Conservation (phyloP, 1,140 invertebrate genomes). For the Mycetomoellerius zeteki region DNA sequence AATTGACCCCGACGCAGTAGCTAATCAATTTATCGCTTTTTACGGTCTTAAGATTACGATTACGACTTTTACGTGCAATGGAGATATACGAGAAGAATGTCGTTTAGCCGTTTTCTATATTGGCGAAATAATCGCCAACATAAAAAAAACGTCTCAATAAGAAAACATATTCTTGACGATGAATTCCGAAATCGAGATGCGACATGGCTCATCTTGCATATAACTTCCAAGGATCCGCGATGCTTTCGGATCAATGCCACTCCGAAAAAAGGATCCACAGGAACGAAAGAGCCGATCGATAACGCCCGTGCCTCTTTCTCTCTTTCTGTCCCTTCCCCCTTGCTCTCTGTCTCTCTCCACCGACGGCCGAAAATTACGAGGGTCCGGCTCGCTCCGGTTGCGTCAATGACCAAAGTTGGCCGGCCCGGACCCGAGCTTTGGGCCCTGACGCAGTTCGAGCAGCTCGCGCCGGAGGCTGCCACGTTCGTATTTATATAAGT, state of each 20-base stretch:
- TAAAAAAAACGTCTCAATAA: neutral
- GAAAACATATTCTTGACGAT: neutral
- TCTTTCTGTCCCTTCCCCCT: neutral
- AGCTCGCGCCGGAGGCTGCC: constrained; percentile 56
- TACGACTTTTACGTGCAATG: too few relatives aligned
- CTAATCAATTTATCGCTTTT: too few relatives aligned
- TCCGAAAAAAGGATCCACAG: constrained; percentile 44
- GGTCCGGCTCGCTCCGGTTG: constrained; percentile 61
- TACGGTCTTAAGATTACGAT: too few relatives aligned
- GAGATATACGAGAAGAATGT: neutral
- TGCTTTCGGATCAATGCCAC: constrained; percentile 50
- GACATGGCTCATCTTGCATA: neutral
- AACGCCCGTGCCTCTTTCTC: constrained; percentile 27
- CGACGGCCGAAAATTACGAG: constrained; percentile 57
- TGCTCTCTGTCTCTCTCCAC: neutral
- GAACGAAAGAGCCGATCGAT: constrained; percentile 58
- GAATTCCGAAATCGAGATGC: neutral
- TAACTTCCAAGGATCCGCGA: constrained; percentile 35
- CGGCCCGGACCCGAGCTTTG: constrained; percentile 32
- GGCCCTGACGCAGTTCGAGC: constrained; percentile 33
- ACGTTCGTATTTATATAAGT: constrained; percentile 77
- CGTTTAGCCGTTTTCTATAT: neutral
- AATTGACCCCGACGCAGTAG: too few relatives aligned
- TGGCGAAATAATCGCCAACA: neutral
- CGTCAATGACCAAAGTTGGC: constrained; percentile 60